phyloP scores from a whole-genome alignment of 1,140 invertebrate genomes.

The Pinna nobilis region DNA sequence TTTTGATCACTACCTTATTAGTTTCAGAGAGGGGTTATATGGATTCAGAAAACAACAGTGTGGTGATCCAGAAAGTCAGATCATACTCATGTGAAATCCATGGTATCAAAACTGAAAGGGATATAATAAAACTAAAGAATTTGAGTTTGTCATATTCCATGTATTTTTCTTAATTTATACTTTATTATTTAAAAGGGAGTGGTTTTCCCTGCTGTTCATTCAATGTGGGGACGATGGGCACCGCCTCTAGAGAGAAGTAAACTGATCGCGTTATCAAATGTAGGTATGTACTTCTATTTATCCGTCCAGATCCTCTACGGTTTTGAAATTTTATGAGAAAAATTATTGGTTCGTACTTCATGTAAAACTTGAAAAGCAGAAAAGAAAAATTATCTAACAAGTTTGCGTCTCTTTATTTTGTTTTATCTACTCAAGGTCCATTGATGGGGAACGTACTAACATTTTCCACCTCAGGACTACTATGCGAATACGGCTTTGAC shows the following conservation, averaged over 20 bases:
- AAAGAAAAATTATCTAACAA: too few species aligned
- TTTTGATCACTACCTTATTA: too few species aligned
- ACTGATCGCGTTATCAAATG: slow-evolving; percentile 57
- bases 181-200: slow-evolving; percentile 83
- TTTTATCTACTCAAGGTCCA: too few species aligned
- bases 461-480: slow-evolving; percentile 55
- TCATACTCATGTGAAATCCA: too few species aligned
- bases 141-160: too few species aligned
- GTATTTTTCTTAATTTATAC: too few species aligned
- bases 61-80: too few species aligned
- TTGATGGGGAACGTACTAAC: slow-evolving; percentile 59
- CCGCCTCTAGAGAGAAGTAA: slow-evolving; percentile 66
- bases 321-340: not conserved
- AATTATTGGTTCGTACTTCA: not conserved
- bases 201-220: slow-evolving; percentile 90
- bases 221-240: slow-evolving; percentile 77
- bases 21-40: too few species aligned
- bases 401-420: too few species aligned
- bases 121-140: too few species aligned
- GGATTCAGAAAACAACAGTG: too few species aligned
- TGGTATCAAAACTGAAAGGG: too few species aligned
- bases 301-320: not conserved
- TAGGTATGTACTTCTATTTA: slow-evolving; percentile 53
- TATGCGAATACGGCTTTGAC: slow-evolving; percentile 58
- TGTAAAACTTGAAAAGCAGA: slow-evolving; percentile 2